phyloP scores from a whole-genome alignment of 1,140 invertebrate genomes.

The Drosophila nasuta region DNA sequence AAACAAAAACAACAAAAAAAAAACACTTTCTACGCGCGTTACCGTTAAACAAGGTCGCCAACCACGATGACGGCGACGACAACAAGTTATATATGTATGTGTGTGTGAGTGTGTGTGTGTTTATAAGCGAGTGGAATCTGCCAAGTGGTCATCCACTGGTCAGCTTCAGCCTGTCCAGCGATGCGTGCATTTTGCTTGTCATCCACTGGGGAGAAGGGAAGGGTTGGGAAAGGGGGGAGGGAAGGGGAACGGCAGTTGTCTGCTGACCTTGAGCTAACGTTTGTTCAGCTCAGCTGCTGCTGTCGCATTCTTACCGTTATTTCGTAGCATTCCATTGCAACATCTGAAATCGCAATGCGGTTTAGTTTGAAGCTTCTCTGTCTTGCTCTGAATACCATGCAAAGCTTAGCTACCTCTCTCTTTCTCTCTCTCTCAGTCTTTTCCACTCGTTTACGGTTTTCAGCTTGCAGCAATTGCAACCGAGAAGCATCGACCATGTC shows the following conservation, averaged over 20 bases:
- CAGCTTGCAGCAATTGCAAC: slow-evolving; percentile 29
- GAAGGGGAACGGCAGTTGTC: not conserved
- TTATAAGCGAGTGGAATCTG: slow-evolving; percentile 38
- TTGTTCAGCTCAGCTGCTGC: slow-evolving; percentile 1
- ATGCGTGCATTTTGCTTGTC: slow-evolving; percentile 55
- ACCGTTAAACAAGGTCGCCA: slow-evolving; percentile 81
- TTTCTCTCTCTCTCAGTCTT: not conserved
- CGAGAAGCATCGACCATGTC: slow-evolving; percentile 50
- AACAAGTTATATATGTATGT: slow-evolving; percentile 13
- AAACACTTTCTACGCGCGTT: slow-evolving; percentile 82
- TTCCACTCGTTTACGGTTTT: slow-evolving; percentile 3
- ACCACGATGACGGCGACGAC: slow-evolving; percentile 45
- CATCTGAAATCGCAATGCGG: slow-evolving; percentile 36
- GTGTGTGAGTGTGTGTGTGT: not conserved
- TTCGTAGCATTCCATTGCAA: slow-evolving; percentile 42
- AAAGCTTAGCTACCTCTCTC: slow-evolving; percentile 6
- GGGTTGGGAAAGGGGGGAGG: not conserved
- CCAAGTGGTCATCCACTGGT: slow-evolving; percentile 59
- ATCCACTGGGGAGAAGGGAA: not conserved
- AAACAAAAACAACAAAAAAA: slow-evolving; percentile 49
- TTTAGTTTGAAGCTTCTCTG: slow-evolving; percentile 22
- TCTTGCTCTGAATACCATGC: slow-evolving; percentile 78
- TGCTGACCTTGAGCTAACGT: slow-evolving; percentile 43
- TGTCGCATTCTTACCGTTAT: slow-evolving; percentile 54
- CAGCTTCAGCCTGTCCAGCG: slow-evolving; percentile 31